phyloP scores from a whole-genome alignment of 1,140 invertebrate genomes.

The Magallana gigas region DNA sequence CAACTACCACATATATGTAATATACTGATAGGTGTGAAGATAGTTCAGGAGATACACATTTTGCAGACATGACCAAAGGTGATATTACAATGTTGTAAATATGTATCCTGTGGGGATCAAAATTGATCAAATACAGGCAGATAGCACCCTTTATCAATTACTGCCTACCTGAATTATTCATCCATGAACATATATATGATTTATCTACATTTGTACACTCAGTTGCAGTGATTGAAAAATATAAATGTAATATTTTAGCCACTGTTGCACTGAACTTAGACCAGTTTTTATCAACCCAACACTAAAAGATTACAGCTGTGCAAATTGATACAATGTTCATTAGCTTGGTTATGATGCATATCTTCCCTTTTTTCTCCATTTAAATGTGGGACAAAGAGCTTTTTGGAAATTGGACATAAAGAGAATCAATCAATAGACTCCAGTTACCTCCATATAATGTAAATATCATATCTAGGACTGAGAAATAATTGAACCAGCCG shows the following conservation, averaged over 20 bases:
- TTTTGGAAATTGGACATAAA: conserved; percentile 22
- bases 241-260: too few species aligned
- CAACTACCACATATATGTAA: too few species aligned
- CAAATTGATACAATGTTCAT: not conserved
- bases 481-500: not conserved
- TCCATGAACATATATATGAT: not conserved
- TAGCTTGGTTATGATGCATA: not conserved
- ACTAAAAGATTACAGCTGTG: not conserved
- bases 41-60: not conserved
- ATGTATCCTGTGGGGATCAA: conserved; percentile 13
- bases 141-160: not conserved
- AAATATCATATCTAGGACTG: conserved; percentile 28
- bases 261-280: too few species aligned
- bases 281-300: too few species aligned
- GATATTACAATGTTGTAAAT: conserved; percentile 8
- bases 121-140: not conserved
- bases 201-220: not conserved
- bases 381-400: conserved; percentile 2
- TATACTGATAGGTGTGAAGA: too few species aligned
- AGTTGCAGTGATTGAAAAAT: not conserved
- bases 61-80: not conserved
- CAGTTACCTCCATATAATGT: conserved; percentile 1
- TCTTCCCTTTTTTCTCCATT: not conserved
- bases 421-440: not conserved
- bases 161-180: conserved; percentile 14